Evolutionary conservation across 2,797 vertebrate species (phyloP).

Genomic region (Synanceia verrucosa): DNA sequence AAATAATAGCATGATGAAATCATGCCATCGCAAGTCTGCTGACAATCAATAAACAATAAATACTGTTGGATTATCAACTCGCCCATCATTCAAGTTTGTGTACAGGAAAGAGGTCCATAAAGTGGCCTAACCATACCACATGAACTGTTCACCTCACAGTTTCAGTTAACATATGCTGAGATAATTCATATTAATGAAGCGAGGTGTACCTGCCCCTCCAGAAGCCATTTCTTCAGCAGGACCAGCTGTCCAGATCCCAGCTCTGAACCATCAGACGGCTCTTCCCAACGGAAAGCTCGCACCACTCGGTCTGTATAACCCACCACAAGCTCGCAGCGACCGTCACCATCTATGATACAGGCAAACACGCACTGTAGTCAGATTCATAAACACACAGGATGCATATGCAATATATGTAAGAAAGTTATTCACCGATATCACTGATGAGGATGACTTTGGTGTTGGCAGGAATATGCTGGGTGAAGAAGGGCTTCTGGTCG

Average conservation of each 20-base stretch:
- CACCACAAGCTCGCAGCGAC: conserved; percentile 91
- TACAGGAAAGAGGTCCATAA: too few species aligned
- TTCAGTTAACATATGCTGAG: background rate
- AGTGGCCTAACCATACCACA: too few species aligned
- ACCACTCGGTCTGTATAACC: conserved; percentile 98
- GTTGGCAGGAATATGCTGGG: conserved; percentile 97
- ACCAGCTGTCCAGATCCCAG: conserved; percentile 88
- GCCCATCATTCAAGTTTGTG: too few species aligned
- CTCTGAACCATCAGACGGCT: conserved; percentile 83
- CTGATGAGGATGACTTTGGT: conserved; percentile 97
- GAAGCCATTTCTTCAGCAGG: conserved; percentile 95
- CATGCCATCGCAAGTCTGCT: too few species aligned
- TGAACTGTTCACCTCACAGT: too few species aligned
- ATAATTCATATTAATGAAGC: background rate
- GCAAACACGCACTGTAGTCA: background rate
- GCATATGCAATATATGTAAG: fast-evolving
- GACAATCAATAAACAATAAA: too few species aligned
- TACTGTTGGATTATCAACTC: too few species aligned
- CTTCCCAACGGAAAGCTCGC: conserved; percentile 96
- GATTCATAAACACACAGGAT: background rate
- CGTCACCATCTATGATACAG: conserved; percentile 89
- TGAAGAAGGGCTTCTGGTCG: conserved; percentile 91
- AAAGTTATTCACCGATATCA: conserved; percentile 87
- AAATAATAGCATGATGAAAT: too few species aligned
- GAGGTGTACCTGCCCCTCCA: conserved; percentile 92